These are phyloP conservation scores for Latrodectus elegans DNA, from an alignment of 2,888 invertebrate species.

Conservation along the genomic window DNA sequence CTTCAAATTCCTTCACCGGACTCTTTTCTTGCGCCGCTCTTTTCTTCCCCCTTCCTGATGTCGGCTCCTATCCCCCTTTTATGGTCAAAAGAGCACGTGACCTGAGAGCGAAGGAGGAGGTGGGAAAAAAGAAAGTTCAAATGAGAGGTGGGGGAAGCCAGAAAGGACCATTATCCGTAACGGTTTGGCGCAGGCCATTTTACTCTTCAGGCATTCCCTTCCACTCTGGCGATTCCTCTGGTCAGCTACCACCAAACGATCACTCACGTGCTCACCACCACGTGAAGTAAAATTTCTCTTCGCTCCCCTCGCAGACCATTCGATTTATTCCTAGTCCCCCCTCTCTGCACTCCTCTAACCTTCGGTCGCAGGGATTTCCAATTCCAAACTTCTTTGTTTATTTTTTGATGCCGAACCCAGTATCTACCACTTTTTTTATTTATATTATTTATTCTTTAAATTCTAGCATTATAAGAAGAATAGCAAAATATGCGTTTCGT, in stretches of 20 bases:
- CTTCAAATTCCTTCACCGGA: constrained; percentile 64
- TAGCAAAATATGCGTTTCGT: constrained; percentile 60
- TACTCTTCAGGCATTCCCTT: constrained; percentile 62
- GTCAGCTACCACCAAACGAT: constrained; percentile 63
- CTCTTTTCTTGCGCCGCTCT: constrained; percentile 10
- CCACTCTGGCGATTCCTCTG: constrained; percentile 54
- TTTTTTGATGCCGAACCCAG: background rate
- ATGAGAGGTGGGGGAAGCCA: constrained; percentile 11
- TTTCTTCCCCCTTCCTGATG: background rate
- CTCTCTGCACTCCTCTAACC: constrained; percentile 1
- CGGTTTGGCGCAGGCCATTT: constrained; percentile 60
- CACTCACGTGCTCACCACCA: constrained; percentile 66
- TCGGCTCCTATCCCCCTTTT: constrained; percentile 17
- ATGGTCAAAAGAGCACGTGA: constrained; percentile 67
- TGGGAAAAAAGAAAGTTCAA: constrained; percentile 26
- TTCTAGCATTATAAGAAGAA: constrained; percentile 52
- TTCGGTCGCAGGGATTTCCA: constrained; percentile 45
- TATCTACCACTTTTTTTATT: constrained; percentile 24
- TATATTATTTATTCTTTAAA: constrained; percentile 60
- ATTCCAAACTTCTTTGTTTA: constrained; percentile 54
- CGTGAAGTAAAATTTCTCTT: constrained; percentile 59
- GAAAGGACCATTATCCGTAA: constrained; percentile 63
- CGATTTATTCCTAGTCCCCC: background rate
- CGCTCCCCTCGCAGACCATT: constrained; percentile 2
- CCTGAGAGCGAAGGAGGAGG: constrained; percentile 50